phyloP scores from a whole-genome alignment of 2,113 vertebrate species.

The Numenius arquata region DNA sequence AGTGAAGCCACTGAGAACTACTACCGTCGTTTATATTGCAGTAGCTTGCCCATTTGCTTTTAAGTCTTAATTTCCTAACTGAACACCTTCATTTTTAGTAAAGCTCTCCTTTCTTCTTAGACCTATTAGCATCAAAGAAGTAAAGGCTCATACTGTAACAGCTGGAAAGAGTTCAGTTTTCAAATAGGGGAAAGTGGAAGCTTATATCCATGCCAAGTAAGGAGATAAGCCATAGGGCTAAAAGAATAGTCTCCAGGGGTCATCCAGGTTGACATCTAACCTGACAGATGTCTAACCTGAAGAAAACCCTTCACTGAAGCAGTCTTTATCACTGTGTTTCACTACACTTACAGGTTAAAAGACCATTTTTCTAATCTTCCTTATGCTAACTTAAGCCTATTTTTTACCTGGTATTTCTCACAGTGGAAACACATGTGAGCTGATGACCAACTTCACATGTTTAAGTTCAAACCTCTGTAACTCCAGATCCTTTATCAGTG shows the following conservation, averaged over 20 bases:
- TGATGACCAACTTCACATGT: neutral
- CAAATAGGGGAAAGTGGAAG: neutral
- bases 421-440: neutral
- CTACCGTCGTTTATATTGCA: neutral
- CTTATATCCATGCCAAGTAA: accelerated
- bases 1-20: neutral
- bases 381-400: neutral
- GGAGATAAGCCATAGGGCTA: neutral
- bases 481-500: neutral
- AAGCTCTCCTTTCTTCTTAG: neutral
- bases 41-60: neutral
- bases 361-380: neutral
- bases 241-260: neutral
- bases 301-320: neutral
- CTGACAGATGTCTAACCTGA: neutral
- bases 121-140: neutral
- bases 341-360: neutral
- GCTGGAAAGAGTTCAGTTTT: neutral
- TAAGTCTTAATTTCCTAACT: neutral
- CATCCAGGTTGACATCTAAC: neutral
- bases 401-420: neutral
- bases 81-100: neutral
- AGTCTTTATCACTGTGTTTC: neutral
- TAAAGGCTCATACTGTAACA: neutral
- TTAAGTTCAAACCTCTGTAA: neutral